Percentiles rank a stretch among this genome's conserved stretches.
Conservation (phyloP, 2,888 invertebrate species). For the Notodromas monacha region DNA sequence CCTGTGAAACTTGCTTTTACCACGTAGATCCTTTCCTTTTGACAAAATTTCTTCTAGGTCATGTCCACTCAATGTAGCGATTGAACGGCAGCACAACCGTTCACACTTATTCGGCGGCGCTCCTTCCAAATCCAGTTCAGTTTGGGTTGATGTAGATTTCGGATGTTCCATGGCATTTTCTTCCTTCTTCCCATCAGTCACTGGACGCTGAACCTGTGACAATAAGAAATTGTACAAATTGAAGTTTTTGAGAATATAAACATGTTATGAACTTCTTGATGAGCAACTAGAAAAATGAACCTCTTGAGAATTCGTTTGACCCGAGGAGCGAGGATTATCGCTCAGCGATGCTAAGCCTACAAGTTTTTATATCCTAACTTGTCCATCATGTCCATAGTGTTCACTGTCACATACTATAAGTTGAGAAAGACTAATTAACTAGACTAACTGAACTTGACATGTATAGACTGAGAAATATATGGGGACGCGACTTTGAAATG, state of each 20-base stretch:
- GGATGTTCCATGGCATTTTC: conserved; percentile 4
- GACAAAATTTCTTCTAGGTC: conserved; percentile 4
- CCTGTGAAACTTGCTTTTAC: conserved; percentile 4
- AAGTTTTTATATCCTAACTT: conserved; percentile 4
- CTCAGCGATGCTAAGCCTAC: conserved; percentile 4
- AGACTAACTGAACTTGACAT: conserved; percentile 4
- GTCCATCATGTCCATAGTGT: conserved; percentile 4
- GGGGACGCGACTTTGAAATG: conserved; percentile 4
- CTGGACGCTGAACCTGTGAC: conserved; percentile 4
- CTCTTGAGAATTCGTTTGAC: conserved; percentile 4
- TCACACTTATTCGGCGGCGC: conserved; percentile 4
- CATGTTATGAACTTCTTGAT: conserved; percentile 4
- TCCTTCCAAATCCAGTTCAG: conserved; percentile 4
- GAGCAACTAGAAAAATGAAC: conserved; percentile 4
- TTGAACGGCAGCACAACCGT: conserved; percentile 4
- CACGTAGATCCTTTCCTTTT: conserved; percentile 4
- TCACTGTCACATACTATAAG: conserved; percentile 4
- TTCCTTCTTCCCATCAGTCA: conserved; percentile 4
- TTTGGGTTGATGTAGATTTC: conserved; percentile 4
- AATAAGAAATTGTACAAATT: conserved; percentile 4
- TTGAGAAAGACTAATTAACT: conserved; percentile 4
- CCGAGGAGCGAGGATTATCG: conserved; percentile 4
- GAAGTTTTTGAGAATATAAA: conserved; percentile 4
- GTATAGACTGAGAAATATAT: conserved; percentile 4
- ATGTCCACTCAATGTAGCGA: conserved; percentile 4